Percentiles rank a stretch among this genome's conserved stretches.
phyloP scores from a whole-genome alignment of 2,113 vertebrate genomes.

The Pteruthius melanotis region DNA sequence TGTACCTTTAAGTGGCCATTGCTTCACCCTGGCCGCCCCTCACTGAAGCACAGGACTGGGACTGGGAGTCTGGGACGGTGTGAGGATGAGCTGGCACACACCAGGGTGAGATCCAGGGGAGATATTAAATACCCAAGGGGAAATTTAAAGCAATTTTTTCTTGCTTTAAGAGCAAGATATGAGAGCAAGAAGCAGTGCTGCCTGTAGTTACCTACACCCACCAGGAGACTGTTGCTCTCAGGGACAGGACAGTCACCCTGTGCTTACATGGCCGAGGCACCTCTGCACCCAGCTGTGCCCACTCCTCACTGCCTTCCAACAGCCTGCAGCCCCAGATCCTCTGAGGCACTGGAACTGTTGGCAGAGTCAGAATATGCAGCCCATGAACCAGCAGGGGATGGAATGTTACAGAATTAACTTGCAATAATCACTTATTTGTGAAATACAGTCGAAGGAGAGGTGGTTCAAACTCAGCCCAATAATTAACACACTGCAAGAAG shows the following conservation, averaged over 20 bases:
- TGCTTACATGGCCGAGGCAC: neutral
- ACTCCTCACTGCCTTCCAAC: neutral
- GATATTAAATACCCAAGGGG: neutral
- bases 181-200: neutral
- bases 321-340: neutral
- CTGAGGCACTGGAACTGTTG: neutral
- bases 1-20: neutral
- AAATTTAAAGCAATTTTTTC: neutral
- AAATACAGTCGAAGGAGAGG: neutral
- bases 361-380: neutral
- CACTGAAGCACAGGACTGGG: neutral
- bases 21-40: neutral
- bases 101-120: neutral
- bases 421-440: neutral
- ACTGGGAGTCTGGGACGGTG: neutral
- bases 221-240: neutral
- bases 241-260: neutral
- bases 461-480: neutral
- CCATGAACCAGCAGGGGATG: neutral
- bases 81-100: neutral
- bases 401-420: neutral
- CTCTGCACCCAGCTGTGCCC: neutral
- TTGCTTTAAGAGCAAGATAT: neutral
- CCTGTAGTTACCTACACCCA: neutral
- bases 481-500: neutral